phyloP scores from a whole-genome alignment of 37 sponge, comb jelly and placozoan genomes.

The Spongilla lacustris region DNA sequence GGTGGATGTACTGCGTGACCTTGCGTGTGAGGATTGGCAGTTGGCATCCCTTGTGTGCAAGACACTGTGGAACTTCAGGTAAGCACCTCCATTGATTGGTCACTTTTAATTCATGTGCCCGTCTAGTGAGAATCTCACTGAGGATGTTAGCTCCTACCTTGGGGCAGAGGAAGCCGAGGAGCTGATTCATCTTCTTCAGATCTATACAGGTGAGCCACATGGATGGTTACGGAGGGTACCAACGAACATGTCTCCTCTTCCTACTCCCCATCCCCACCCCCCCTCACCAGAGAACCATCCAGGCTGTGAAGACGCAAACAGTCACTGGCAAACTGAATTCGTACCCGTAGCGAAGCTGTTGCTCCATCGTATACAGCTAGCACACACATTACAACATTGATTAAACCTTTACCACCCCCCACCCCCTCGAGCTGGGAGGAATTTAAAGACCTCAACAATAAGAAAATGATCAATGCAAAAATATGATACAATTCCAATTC shows the following conservation, averaged over 20 bases:
- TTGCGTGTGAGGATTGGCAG: conserved; percentile 86
- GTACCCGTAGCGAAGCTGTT: conserved; percentile 68
- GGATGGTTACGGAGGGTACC: neutral
- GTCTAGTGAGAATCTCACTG: conserved; percentile 61
- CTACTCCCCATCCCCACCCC: neutral
- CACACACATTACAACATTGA: conserved; percentile 5
- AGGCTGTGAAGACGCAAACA: neutral
- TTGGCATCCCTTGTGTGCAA: conserved; percentile 83
- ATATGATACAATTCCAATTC: neutral
- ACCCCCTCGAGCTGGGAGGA: too few species aligned
- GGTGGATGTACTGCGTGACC: conserved; percentile 79
- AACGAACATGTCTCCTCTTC: neutral
- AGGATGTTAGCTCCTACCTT: conserved; percentile 38
- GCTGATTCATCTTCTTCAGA: conserved; percentile 64
- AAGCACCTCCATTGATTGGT: neutral
- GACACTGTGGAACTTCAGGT: conserved; percentile 90
- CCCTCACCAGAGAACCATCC: neutral
- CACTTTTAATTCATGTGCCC: neutral
- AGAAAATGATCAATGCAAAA: neutral
- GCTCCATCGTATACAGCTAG: conserved; percentile 35
- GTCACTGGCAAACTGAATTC: conserved; percentile 70
- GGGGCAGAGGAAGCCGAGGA: conserved; percentile 57
- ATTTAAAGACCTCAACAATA: too few species aligned
- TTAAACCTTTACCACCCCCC: too few species aligned
- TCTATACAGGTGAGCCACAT: conserved; percentile 42